These are phyloP conservation scores for Imbricaverruca yamaguchii DNA, from an alignment of 2,888 invertebrate species.

Conservation along the genomic window DNA sequence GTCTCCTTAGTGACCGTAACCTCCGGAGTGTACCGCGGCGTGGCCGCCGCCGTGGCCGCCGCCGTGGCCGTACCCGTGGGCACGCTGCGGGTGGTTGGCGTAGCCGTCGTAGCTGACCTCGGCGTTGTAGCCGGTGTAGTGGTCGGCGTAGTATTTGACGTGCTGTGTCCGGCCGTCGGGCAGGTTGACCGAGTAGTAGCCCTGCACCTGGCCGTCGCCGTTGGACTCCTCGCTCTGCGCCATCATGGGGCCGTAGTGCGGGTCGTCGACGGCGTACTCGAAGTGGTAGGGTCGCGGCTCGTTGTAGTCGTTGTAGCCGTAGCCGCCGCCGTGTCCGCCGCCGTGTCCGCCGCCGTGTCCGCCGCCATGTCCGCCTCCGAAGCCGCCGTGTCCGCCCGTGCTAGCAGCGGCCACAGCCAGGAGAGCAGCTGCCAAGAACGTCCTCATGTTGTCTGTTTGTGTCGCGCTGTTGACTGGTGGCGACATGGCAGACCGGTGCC, in stretches of 20 bases:
- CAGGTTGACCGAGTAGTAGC: conserved; percentile 30
- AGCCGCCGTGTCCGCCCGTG: not conserved
- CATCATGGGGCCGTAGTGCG: conserved; percentile 21
- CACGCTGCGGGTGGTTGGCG: not conserved
- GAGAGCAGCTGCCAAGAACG: not conserved
- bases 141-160: conserved; percentile 19
- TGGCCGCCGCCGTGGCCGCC: too few species aligned
- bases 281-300: conserved; percentile 12
- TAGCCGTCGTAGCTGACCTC: conserved; percentile 19
- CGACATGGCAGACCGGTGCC: not conserved
- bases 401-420: not conserved
- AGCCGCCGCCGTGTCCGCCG: not conserved
- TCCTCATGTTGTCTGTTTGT: not conserved
- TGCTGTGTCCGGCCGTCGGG: conserved; percentile 32
- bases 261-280: conserved; percentile 11
- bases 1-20: too few species aligned
- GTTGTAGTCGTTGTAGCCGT: not conserved
- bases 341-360: not conserved
- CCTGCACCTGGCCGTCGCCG: conserved; percentile 27
- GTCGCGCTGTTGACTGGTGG: not conserved
- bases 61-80: too few species aligned
- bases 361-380: not conserved
- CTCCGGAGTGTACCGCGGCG: too few species aligned
- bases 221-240: conserved; percentile 17
- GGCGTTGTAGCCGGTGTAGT: conserved; percentile 16